Evolutionary conservation across 2,888 invertebrate species (phyloP), one percentile per base, ranked within the genome.

Genomic region (Caradrina clavipalpis): DNA sequence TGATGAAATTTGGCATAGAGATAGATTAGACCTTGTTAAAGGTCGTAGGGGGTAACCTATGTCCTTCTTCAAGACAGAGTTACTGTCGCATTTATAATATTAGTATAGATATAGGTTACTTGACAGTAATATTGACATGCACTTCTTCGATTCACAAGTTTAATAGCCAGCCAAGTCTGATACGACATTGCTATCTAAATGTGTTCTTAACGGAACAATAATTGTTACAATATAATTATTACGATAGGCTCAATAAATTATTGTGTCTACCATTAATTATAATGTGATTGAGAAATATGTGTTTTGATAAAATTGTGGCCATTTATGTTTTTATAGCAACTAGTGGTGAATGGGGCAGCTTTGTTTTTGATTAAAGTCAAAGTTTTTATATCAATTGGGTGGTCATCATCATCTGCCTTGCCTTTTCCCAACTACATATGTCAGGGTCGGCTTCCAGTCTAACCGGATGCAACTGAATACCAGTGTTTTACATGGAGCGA

Each of bases 161-260:
- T 69, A 73, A 73, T 65, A 80, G 64, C 57, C 62, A 19, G 19
- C 69, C 55, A 45, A 47, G 58, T 50, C 58, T 42, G 83, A 86
- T 86, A 84, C 55, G 68, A 73, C 94, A 95, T 17, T 17, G 11
- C 4, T 45, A 45, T 95, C 95, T 93, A 89, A 94, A 94, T 91
- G 93, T 90, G 85, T 88, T 86, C 84, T 88, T 93, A 91, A 93
- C 90, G 90, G 89, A 91, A 93, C 93, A 92, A 93, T 95, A 89
- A 95, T 93, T 93, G 93, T 94, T 91, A 95, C 93, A 94, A 89
- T 94, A 94, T 92, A 94, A 95, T 95, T 93, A 94, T 94, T 92
- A 92, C 91, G 90, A 89, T 89, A 76, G 74, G 60, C 78, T 77
- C 90, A 91, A 92, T 95, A 94, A 94, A 94, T 95, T 91, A 93